These are phyloP conservation scores for Hydrophis major DNA, from an alignment of 2,797 vertebrate genomes.

Conservation along the genomic window DNA sequence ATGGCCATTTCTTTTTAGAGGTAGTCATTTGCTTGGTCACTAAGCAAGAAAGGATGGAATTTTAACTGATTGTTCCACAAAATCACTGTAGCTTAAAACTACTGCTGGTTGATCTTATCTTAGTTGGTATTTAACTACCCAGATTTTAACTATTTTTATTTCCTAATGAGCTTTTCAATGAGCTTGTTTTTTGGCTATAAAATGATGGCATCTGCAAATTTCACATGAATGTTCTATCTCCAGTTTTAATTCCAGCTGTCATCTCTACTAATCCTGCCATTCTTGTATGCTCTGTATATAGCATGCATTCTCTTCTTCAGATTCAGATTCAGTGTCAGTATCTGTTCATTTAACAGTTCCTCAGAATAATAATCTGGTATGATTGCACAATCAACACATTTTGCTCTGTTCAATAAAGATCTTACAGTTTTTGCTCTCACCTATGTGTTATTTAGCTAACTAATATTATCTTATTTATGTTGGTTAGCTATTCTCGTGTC, in stretches of 20 bases:
- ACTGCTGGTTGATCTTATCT: not conserved
- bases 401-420: not conserved
- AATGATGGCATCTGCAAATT: not conserved
- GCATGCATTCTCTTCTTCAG: not conserved
- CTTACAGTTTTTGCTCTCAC: not conserved
- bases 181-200: not conserved
- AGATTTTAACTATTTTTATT: not conserved
- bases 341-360: not conserved
- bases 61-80: not conserved
- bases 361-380: not conserved
- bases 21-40: not conserved
- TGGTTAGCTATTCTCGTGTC: not conserved
- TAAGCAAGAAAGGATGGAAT: not conserved
- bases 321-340: not conserved
- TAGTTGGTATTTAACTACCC: not conserved
- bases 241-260: not conserved
- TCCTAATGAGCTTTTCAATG: not conserved
- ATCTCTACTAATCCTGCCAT: not conserved
- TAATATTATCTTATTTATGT: not conserved
- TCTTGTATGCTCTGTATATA: not conserved
- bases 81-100: not conserved
- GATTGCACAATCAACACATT: not conserved
- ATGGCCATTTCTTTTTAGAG: not conserved
- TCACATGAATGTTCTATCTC: not conserved
- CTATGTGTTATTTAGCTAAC: no score